Percentiles rank a stretch among this genome's conserved stretches.
phyloP scores from a whole-genome alignment of 2,113 vertebrate genomes.

The Delphinus delphis region DNA sequence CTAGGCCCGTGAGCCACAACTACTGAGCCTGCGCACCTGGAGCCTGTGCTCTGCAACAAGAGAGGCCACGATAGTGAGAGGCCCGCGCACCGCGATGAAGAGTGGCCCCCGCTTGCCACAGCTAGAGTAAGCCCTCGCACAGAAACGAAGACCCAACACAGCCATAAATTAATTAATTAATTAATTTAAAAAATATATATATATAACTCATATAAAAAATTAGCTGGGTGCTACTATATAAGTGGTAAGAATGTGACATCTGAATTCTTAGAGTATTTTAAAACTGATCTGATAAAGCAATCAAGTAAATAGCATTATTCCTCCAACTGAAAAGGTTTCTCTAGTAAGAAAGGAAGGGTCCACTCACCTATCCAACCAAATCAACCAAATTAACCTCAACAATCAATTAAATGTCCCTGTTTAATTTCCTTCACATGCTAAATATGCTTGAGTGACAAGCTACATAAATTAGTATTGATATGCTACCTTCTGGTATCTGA shows the following conservation, averaged over 20 bases:
- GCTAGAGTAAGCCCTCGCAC: too few species aligned
- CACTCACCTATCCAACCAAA: neutral
- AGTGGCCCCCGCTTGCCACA: too few species aligned
- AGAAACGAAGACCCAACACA: neutral
- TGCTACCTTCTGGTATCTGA: conserved; percentile 3
- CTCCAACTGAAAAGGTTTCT: neutral
- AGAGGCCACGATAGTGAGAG: too few species aligned
- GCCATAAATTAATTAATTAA: too few species aligned
- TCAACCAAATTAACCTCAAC: conserved; percentile 9
- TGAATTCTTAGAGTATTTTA: neutral
- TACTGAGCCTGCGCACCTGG: too few species aligned
- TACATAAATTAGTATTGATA: conserved; percentile 9
- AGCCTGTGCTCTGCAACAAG: too few species aligned
- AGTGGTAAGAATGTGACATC: neutral
- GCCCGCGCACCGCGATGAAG: too few species aligned
- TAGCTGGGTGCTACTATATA: neutral
- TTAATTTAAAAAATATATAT: neutral
- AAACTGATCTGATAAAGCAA: neutral
- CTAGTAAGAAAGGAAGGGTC: neutral
- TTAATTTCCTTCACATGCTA: conserved; percentile 4
- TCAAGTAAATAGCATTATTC: neutral
- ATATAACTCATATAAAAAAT: neutral
- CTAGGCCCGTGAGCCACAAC: too few species aligned
- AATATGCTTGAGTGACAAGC: neutral
- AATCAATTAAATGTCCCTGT: neutral